A percentile compares a stretch with the other conserved stretches of the same genome.
Conservation (phyloP, 2,888 invertebrate genomes). For the Meta bourneti region DNA sequence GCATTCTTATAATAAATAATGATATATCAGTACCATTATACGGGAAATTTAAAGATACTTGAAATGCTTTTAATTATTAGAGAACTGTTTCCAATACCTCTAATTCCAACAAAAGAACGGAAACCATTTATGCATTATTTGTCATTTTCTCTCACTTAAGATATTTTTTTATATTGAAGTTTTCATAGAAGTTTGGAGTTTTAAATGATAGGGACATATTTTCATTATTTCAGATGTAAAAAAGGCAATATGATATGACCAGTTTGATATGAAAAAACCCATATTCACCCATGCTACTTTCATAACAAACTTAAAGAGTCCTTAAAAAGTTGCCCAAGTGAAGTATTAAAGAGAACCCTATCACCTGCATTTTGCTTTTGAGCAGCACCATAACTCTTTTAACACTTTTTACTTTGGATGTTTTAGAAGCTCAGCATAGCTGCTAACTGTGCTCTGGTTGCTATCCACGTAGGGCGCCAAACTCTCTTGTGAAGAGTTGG, state of each 20-base stretch:
- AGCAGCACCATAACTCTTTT: conserved; percentile 28
- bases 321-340: conserved; percentile 2
- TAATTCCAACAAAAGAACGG: no score
- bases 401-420: conserved; percentile 71
- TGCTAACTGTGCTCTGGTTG: conserved; percentile 77
- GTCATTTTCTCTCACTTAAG: no score
- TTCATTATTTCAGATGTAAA: no score
- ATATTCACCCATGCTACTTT: not conserved
- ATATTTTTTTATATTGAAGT: no score
- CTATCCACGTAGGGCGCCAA: conserved; percentile 72
- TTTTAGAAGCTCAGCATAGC: conserved; percentile 76
- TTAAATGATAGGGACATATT: no score
- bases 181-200: no score
- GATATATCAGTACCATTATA: no score
- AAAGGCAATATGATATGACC: not conserved
- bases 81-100: no score
- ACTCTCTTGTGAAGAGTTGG: conserved; percentile 77
- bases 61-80: no score
- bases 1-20: no score
- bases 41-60: no score
- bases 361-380: conserved; percentile 43
- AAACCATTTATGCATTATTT: no score
- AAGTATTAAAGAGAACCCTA: not conserved
- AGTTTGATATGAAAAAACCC: not conserved
- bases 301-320: not conserved